These are phyloP conservation scores for Pempheris klunzingeri DNA, from an alignment of 2,797 vertebrate genomes.

Conservation along the genomic window DNA sequence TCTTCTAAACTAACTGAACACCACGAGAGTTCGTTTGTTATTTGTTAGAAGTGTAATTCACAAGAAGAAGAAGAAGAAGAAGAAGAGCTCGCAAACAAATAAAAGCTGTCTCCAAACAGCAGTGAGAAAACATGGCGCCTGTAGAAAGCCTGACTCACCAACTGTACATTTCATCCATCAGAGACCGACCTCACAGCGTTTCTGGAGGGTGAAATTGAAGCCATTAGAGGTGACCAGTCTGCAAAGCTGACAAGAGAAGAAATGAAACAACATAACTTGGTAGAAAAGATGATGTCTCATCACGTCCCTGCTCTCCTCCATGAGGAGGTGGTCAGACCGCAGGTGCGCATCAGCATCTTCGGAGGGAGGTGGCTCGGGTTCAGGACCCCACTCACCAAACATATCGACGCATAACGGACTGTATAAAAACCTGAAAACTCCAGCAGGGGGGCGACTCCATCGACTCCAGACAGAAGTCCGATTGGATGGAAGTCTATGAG, in stretches of 20 bases:
- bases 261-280: not conserved
- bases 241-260: not conserved
- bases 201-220: not conserved
- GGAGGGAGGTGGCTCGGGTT: not conserved
- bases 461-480: too few species aligned
- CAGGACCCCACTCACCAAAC: not conserved
- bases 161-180: not conserved
- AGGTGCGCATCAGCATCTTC: not conserved
- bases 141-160: conserved; percentile 26
- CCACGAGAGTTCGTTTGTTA: not conserved
- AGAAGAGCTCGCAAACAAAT: too few species aligned
- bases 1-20: not conserved
- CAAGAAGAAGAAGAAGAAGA: too few species aligned
- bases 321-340: not conserved
- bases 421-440: too few species aligned
- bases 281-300: too few species aligned
- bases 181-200: not conserved
- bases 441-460: too few species aligned
- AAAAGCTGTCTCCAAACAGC: conserved; percentile 28
- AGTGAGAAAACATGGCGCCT: not conserved
- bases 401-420: too few species aligned
- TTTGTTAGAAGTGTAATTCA: not conserved
- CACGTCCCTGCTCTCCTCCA: not conserved
- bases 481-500: too few species aligned
- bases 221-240: too few species aligned